phyloP scores from a whole-genome alignment of 2,888 invertebrate genomes.

The Drosophila mayaguana region DNA sequence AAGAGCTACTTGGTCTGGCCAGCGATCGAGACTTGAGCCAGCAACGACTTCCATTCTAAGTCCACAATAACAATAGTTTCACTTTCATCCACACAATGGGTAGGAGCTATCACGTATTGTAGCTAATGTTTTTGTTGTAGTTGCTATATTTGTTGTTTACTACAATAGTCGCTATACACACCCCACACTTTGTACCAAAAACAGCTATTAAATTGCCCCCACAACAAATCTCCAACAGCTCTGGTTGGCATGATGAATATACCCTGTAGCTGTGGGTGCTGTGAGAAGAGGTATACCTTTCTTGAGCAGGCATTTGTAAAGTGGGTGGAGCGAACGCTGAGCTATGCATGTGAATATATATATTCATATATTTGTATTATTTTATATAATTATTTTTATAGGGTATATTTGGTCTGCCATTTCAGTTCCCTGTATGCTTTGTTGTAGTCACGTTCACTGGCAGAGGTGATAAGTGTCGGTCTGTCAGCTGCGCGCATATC shows the following conservation, averaged over 20 bases:
- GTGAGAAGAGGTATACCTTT: background rate
- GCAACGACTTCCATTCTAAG: slow-evolving; percentile 48
- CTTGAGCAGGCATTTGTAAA: background rate
- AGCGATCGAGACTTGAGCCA: slow-evolving; percentile 12
- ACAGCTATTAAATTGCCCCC: slow-evolving; percentile 36
- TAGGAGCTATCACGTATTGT: slow-evolving; percentile 43
- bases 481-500: slow-evolving; percentile 47
- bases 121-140: slow-evolving; percentile 27
- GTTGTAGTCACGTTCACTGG: slow-evolving; percentile 61
- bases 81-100: slow-evolving; percentile 68
- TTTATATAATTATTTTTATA: background rate
- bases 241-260: slow-evolving; percentile 23
- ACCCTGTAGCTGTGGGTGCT: background rate
- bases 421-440: background rate
- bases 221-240: slow-evolving; percentile 15
- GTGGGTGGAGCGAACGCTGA: too few relatives aligned
- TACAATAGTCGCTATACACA: slow-evolving; percentile 34
- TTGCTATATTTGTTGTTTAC: slow-evolving; percentile 30
- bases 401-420: slow-evolving; percentile 1
- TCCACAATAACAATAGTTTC: slow-evolving; percentile 62
- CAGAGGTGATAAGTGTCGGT: slow-evolving; percentile 67
- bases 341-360: background rate
- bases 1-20: background rate
- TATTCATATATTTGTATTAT: background rate
- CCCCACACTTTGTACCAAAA: slow-evolving; percentile 22